Base-by-base conservation (phyloP, 2,888 invertebrate genomes). In the Erebia epiphron region DNA sequence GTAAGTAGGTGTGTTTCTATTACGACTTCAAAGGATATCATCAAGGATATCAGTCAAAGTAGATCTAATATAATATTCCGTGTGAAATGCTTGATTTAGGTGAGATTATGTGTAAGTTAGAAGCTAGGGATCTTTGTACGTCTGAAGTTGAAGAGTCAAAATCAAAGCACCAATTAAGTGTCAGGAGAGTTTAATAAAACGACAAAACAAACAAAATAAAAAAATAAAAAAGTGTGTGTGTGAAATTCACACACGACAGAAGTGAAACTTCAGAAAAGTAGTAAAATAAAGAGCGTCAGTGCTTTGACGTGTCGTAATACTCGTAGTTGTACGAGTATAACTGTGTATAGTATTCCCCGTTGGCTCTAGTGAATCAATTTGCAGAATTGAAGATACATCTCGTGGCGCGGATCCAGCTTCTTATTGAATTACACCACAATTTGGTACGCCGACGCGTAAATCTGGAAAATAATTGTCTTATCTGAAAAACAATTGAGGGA, bases 371-470 rank as follows among this genome's bases (percentile, higher is more conserved):
- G 26, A 62, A 67, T 72, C 69, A 67, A 21, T 67, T 18, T 41
- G 46, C 46, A 56, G 26, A 21, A 64, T 18, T 41, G 46, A 18
- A 56, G 26, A 64, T 18, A 46, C 60, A 58, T 66, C 46, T 43
- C 46, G 13, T 72, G 72, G 72, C 72, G 18, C 43, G 18, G 1
- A 11, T 64, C 72, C 70, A 72, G 49, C 64, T n/a, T 49, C 63
- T 70, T 16, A 43, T 67, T 57, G 58, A 56, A 67, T 63, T 60
- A 66, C 54, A 54, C 58, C 4, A 18, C 60, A 65, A 54, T 54
- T 54, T 56, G 35, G 18, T 52, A 16, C 52, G 50, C 1, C 9
- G 43, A 13, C 11, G 18, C 61, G 13, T 46, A 18, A 60, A 21
- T 61, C 16, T 46, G 46, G 46, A 61, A 46, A 18, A 60, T 60